phyloP scores from a whole-genome alignment of 2,888 invertebrate genomes.

The Muscina levida region DNA sequence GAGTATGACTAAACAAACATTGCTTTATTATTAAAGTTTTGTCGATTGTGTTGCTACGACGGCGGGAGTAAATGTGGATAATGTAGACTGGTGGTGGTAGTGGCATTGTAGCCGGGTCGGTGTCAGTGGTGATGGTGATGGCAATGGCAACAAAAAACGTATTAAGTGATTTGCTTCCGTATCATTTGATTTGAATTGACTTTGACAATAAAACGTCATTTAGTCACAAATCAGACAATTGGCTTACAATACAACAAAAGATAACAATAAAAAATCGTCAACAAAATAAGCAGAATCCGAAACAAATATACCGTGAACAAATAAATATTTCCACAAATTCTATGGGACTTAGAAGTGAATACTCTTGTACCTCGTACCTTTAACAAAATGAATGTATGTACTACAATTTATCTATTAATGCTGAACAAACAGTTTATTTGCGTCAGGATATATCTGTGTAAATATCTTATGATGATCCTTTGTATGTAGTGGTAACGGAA shows the following conservation, averaged over 20 bases:
- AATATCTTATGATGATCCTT: constrained; percentile 47
- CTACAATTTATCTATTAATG: constrained; percentile 41
- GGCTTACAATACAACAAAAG: constrained; percentile 55
- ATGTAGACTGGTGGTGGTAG: constrained; percentile 42
- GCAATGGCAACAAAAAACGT: constrained; percentile 67
- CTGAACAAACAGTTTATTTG: constrained; percentile 13
- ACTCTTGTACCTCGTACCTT: background rate
- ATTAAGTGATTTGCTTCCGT: constrained; percentile 77
- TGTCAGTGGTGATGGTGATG: constrained; percentile 40
- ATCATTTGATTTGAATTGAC: constrained; percentile 78
- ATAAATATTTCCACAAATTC: background rate
- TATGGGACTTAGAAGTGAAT: background rate
- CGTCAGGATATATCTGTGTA: background rate
- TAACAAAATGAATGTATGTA: background rate
- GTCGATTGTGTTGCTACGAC: constrained; percentile 70
- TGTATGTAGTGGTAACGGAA: constrained; percentile 72
- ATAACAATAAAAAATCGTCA: constrained; percentile 48
- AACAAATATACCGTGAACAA: background rate
- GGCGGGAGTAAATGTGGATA: constrained; percentile 15
- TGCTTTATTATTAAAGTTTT: constrained; percentile 67
- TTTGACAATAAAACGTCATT: constrained; percentile 70
- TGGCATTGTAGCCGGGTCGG: constrained; percentile 29
- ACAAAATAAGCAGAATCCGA: constrained; percentile 11
- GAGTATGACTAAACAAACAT: constrained; percentile 35
- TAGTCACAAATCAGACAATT: constrained; percentile 65